phyloP scores from a whole-genome alignment of 2,888 invertebrate species.

The Cremastinae sp. region DNA sequence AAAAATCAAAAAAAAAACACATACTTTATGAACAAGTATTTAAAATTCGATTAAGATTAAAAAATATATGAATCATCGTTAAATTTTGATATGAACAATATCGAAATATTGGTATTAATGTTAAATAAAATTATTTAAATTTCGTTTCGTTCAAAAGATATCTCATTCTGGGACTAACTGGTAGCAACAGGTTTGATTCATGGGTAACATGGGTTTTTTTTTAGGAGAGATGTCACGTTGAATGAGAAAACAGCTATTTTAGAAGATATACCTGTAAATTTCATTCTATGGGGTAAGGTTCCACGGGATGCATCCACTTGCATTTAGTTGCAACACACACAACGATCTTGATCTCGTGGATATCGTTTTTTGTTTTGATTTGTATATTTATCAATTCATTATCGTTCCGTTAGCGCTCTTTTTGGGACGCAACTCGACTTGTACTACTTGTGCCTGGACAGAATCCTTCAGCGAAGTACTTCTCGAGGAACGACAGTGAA shows the following conservation, averaged over 20 bases:
- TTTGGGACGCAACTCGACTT: conserved; percentile 58
- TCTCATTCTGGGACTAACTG: conserved; percentile 5
- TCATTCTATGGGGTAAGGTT: conserved; percentile 74
- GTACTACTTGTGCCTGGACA: conserved; percentile 62
- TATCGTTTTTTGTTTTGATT: conserved; percentile 76
- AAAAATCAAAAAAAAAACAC: conserved; percentile 2
- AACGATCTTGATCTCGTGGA: conserved; percentile 81
- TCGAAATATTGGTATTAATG: conserved; percentile 18
- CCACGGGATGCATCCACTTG: conserved; percentile 80
- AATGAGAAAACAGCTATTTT: conserved; percentile 65
- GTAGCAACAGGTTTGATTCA: background rate
- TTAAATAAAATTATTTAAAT: conserved; percentile 8
- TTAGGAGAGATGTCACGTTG: conserved; percentile 29
- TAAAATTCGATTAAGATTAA: too few species aligned
- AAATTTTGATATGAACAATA: too few species aligned
- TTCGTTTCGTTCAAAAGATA: conserved; percentile 24
- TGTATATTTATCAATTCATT: conserved; percentile 75
- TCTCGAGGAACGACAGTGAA: conserved; percentile 80
- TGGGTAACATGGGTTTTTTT: conserved; percentile 4
- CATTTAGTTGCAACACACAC: conserved; percentile 81
- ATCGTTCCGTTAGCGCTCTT: conserved; percentile 75
- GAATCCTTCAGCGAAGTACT: conserved; percentile 78
- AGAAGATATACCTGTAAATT: conserved; percentile 78
- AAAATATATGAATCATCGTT: too few species aligned
- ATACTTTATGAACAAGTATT: background rate